These are phyloP conservation scores for Mesoclemmys tuberculata DNA, from an alignment of 2,113 vertebrate genomes.

Conservation along the genomic window DNA sequence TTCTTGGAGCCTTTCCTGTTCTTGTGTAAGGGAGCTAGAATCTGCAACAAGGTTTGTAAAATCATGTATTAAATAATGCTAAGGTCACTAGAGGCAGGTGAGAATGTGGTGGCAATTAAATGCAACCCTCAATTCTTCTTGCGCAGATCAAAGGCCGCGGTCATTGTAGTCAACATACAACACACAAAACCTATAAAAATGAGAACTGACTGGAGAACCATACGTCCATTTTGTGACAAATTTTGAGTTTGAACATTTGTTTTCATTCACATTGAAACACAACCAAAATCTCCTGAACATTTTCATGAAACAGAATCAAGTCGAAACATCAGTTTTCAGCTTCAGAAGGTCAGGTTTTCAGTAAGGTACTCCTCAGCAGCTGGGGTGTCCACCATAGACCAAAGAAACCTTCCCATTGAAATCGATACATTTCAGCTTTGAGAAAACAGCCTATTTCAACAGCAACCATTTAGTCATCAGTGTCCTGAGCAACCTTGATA, in stretches of 20 bases:
- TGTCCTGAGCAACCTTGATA: background rate
- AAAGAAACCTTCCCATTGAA: background rate
- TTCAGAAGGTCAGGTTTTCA: background rate
- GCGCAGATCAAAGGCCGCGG: background rate
- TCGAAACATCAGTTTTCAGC: background rate
- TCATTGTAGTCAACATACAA: background rate
- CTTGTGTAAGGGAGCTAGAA: background rate
- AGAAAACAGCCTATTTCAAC: background rate
- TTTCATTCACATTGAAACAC: background rate
- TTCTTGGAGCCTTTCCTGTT: background rate
- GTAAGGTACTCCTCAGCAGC: background rate
- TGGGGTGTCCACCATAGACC: background rate
- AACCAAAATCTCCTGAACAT: background rate
- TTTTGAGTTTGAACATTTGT: background rate
- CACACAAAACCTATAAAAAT: background rate
- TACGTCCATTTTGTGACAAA: background rate
- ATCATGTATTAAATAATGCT: background rate
- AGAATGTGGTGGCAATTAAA: background rate
- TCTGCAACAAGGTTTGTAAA: background rate
- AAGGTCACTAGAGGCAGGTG: background rate
- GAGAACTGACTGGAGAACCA: background rate
- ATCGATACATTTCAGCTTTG: background rate
- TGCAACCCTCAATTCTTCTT: background rate
- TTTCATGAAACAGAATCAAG: background rate
- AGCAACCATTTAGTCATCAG: background rate